Evolutionary conservation across 2,888 invertebrate species (phyloP), one percentile per base, ranked within the genome.

Genomic region (Eupeodes latifasciatus): DNA sequence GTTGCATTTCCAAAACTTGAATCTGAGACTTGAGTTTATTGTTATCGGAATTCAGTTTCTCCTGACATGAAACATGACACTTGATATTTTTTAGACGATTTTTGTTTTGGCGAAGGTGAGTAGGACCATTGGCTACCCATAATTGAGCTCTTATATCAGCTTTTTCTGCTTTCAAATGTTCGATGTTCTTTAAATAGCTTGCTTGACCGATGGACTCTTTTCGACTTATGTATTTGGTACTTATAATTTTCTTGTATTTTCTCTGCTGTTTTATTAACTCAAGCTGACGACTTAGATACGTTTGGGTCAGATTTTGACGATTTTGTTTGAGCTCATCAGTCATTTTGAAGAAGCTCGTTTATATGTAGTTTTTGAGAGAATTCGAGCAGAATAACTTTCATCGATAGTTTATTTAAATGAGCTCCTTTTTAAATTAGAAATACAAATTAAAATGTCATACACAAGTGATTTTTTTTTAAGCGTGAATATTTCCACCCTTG

Each of bases 1-100:
- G 91, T 74, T 93, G 93, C 5, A 91, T 91, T 69, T 93, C 91
- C 82, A 93, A 85, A 51, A 93, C 92, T 5, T 55, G 19, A 12
- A 92, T 92, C 44, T 92, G 91, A 0, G 90, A 90, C 80, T 92
- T 93, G 1, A 93, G 90, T 36, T 91, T 91, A n/a, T 91, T 91
- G 55, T 92, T 92, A 34, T 93, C 92, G 5, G 90, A 85, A 0
- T 90, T 85, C 6, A 93, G 85, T 34, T 90, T 90, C 81, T 93
- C 92, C 78, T 93, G 93, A 77, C 93, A 93, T 4, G 91, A 89
- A 1, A 93, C 92, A 75, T 93, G 93, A 14, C 91, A 91, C 27
- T 91, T 90, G 7, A 93, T 92, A 44, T 90, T 90, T 12, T 89
- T 87, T 19, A 93, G 85, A 51, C 90, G 91, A 0, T 90, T 87